Evolutionary conservation across 2,797 vertebrate species (phyloP).

Genomic region (Acrocephalus scirpaceus): DNA sequence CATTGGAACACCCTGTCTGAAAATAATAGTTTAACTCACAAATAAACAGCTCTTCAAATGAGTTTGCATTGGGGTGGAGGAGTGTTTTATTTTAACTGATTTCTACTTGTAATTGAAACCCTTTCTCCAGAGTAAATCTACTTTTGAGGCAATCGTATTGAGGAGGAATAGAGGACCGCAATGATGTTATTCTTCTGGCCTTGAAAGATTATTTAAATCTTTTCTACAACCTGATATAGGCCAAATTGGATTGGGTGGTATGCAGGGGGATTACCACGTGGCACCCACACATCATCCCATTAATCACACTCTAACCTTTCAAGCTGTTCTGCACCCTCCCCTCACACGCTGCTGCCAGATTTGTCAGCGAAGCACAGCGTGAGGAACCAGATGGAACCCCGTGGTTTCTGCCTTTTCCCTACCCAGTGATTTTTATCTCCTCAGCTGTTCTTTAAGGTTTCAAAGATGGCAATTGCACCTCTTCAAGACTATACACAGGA

Average conservation of each 20-base stretch:
- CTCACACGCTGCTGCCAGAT: background rate
- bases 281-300: background rate
- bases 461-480: background rate
- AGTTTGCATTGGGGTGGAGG: background rate
- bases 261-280: constrained; percentile 3
- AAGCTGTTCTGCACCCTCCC: constrained; percentile 39
- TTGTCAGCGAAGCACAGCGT: background rate
- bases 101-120: background rate
- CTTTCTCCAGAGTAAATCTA: background rate
- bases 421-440: constrained; percentile 9
- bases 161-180: background rate
- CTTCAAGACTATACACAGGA: background rate
- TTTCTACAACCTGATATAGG: background rate
- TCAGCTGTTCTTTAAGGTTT: background rate
- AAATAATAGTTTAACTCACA: background rate
- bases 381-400: constrained; percentile 29
- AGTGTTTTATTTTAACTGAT: background rate
- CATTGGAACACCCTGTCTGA: background rate
- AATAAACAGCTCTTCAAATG: background rate
- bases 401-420: constrained; percentile 3
- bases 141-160: constrained; percentile 4
- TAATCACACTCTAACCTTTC: constrained; percentile 44
- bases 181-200: background rate
- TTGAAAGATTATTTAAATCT: constrained; percentile 50
- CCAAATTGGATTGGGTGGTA: constrained; percentile 19